Evolutionary conservation across 2,113 vertebrate species (phyloP).

Genomic region (Lathamus discolor): DNA sequence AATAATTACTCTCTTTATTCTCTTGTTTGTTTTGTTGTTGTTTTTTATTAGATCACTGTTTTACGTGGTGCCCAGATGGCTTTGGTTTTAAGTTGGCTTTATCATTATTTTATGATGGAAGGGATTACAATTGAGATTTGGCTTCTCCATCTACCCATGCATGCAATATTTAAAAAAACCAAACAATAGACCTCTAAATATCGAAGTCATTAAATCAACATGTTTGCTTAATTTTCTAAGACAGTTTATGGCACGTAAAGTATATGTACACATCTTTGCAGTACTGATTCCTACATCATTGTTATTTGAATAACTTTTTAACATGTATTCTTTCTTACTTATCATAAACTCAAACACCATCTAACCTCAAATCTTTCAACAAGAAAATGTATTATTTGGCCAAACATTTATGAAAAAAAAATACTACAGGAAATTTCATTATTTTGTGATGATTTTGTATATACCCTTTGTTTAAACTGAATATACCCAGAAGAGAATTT

Average conservation of each 20-base stretch:
- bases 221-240: neutral
- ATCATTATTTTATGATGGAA: neutral
- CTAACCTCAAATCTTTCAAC: neutral
- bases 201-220: neutral
- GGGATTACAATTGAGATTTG: neutral
- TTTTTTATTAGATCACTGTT: neutral
- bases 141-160: neutral
- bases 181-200: neutral
- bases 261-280: neutral
- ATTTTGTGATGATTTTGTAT: neutral
- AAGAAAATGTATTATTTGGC: neutral
- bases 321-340: neutral
- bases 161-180: neutral
- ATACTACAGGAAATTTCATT: neutral
- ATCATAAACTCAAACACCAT: neutral
- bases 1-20: neutral
- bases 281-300: neutral
- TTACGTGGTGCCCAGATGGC: neutral
- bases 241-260: neutral
- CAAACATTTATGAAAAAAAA: neutral
- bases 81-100: neutral
- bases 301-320: neutral
- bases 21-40: neutral
- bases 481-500: conserved; percentile 23
- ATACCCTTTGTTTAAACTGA: conserved; percentile 32